Evolutionary conservation across 2,113 vertebrate genomes (phyloP).

Genomic region (Haemorhous mexicanus): DNA sequence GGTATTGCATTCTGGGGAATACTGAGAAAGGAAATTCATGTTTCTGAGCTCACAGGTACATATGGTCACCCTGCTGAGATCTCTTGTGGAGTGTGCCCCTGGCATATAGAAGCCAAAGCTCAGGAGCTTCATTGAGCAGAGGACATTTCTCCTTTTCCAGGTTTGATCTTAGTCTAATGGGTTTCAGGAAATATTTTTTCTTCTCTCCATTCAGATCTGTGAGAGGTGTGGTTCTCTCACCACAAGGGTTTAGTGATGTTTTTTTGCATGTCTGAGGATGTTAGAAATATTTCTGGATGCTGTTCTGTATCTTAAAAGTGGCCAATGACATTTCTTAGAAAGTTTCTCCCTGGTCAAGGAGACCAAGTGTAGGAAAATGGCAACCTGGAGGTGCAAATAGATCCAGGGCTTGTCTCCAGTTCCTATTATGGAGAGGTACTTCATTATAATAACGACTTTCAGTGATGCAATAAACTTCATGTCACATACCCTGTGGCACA

Average conservation of each 20-base stretch:
- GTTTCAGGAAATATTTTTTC: neutral
- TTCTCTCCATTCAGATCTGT: neutral
- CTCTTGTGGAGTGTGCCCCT: neutral
- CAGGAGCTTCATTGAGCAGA: neutral
- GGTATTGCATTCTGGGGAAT: neutral
- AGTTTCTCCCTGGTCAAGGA: neutral
- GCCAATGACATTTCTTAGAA: neutral
- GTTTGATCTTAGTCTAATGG: neutral
- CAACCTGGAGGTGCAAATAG: neutral
- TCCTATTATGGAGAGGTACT: neutral
- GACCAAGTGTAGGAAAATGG: neutral
- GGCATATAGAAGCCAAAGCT: neutral
- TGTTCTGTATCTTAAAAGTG: neutral
- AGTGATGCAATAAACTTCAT: neutral
- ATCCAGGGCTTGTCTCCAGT: neutral
- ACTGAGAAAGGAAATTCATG: neutral
- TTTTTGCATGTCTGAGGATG: neutral
- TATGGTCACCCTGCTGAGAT: neutral
- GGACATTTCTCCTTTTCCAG: neutral
- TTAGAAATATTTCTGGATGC: neutral
- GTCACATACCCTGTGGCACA: neutral
- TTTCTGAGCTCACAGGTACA: neutral
- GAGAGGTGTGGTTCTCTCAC: neutral
- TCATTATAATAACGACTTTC: neutral
- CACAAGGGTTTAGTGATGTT: neutral